Evolutionary conservation across 2,888 invertebrate species (phyloP), one percentile per base, ranked within the genome.

Genomic region (Onthophagus sagittarius): DNA sequence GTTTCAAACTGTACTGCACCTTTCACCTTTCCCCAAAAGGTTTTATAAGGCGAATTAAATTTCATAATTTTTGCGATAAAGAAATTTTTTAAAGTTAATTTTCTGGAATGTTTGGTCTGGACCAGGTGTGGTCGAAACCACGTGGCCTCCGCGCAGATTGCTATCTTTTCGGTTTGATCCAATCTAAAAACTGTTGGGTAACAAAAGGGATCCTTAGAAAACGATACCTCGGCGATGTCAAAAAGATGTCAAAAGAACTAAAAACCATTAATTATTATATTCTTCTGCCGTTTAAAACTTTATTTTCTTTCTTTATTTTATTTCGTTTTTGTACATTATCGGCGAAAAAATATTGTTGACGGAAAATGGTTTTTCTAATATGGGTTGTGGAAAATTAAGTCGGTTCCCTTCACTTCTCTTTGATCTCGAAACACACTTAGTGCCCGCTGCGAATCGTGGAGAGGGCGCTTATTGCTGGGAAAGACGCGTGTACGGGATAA

Each of bases 371-470:
- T 11, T 53, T 53, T 11, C 11, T 53, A 23, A 23, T 23, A 23
- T 53, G 39, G 39, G 39, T 53, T 64, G 72, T 33, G 72, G 39
- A 31, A 72, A 72, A 72, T 72, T 64, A 72, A 72, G 65, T 62
- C 31, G 64, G 64, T 33, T 62, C 39, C 69, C 63, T 72, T 69
- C 69, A 72, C 65, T 72, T 32, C 77, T 79, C 81, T 84, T 85
- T 85, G 84, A 85, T 85, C 84, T 83, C 82, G 79, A 85, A 85
- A 85, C 80, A 84, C 84, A 85, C 85, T 85, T 84, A 84, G 81
- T 83, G 81, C 85, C 85, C 80, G 85, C 84, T 84, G 85, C 73
- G 84, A 79, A 76, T 78, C 77, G 78, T 77, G 77, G 80, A 82
- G 82, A 80, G 77, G 77, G 80, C 81, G 82, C 81, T 82, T 82